Evolutionary conservation across 2,888 invertebrate genomes (phyloP).

Genomic region (Dicyrtomina minuta): DNA sequence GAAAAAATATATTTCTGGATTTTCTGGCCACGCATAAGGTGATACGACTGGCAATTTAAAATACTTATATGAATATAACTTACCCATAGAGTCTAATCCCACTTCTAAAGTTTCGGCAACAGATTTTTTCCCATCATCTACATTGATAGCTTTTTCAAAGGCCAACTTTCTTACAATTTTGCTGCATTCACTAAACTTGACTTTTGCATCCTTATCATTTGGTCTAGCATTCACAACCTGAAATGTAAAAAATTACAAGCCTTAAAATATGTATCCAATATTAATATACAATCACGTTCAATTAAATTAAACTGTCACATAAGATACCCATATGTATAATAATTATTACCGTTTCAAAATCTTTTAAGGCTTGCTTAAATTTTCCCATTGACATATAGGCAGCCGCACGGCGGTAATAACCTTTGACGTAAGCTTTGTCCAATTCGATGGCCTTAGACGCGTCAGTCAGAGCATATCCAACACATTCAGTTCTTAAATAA

Average conservation of each 20-base stretch:
- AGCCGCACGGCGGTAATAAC: slow-evolving; percentile 94
- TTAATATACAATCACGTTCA: neutral
- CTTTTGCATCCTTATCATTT: slow-evolving; percentile 88
- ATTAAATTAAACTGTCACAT: slow-evolving; percentile 9
- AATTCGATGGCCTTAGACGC: slow-evolving; percentile 87
- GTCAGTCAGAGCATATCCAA: slow-evolving; percentile 90
- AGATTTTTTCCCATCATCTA: slow-evolving; percentile 82
- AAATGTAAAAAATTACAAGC: neutral
- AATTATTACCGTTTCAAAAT: slow-evolving; percentile 95
- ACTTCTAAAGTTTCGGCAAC: slow-evolving; percentile 74
- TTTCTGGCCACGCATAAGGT: too few relatives aligned
- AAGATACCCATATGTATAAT: slow-evolving; percentile 6
- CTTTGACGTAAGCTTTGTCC: slow-evolving; percentile 89
- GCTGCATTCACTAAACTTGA: slow-evolving; percentile 89
- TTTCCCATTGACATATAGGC: slow-evolving; percentile 97
- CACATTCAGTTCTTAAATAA: slow-evolving; percentile 89
- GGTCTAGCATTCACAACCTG: slow-evolving; percentile 89
- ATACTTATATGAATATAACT: slow-evolving; percentile 54
- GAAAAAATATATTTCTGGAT: too few relatives aligned
- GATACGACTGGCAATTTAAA: too few relatives aligned
- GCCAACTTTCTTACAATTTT: slow-evolving; percentile 93
- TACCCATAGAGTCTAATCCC: slow-evolving; percentile 88
- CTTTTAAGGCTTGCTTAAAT: slow-evolving; percentile 92
- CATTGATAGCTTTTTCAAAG: slow-evolving; percentile 95
- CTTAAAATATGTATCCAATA: neutral